These are phyloP conservation scores for Meriones unguiculatus DNA, from an alignment of 2,113 vertebrate species.

Conservation along the genomic window DNA sequence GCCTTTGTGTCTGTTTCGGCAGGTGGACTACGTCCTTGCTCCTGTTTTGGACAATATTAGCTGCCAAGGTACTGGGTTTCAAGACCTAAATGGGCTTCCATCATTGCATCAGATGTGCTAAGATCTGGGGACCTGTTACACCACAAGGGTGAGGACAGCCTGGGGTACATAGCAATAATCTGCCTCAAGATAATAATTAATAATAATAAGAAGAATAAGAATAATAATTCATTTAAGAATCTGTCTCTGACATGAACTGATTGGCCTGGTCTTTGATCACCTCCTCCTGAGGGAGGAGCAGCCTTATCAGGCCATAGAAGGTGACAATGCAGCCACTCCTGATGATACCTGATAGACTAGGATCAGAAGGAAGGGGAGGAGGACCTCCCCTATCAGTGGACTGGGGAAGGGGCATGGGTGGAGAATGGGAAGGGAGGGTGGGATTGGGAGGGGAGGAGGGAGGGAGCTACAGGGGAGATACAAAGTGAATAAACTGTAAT, in stretches of 20 bases:
- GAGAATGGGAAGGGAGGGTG: too few species aligned
- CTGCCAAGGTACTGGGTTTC: not conserved
- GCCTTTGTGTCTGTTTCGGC: not conserved
- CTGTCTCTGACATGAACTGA: not conserved
- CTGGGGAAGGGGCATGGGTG: too few species aligned
- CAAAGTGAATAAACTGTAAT: too few species aligned
- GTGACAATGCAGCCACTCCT: too few species aligned
- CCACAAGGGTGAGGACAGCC: not conserved
- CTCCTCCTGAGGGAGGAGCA: too few species aligned
- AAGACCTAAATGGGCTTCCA: not conserved
- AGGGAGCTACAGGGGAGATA: too few species aligned
- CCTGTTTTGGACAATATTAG: not conserved
- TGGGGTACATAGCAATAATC: not conserved
- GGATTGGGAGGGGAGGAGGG: too few species aligned
- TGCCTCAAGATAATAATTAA: not conserved
- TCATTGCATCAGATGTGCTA: not conserved
- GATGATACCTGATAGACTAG: too few species aligned
- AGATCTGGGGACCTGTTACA: not conserved
- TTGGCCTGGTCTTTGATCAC: too few species aligned
- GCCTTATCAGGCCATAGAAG: too few species aligned
- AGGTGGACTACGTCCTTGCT: not conserved
- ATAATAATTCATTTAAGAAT: conserved; percentile 18
- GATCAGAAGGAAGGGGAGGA: too few species aligned
- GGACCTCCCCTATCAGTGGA: too few species aligned
- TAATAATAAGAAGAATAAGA: not conserved